Evolutionary conservation across 1,140 invertebrate species (phyloP).

Genomic region (Stegodyphus mimosarum): DNA sequence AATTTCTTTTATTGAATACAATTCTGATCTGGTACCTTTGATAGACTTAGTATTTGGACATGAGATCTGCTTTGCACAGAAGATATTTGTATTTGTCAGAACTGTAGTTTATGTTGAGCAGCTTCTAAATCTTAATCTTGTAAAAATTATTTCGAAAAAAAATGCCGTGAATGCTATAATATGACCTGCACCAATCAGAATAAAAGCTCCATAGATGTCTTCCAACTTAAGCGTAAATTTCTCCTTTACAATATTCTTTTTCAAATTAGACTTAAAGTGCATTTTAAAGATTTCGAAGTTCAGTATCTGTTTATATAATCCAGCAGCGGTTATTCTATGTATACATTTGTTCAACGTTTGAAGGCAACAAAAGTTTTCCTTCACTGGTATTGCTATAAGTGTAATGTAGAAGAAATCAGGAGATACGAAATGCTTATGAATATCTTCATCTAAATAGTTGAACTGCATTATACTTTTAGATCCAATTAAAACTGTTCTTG

Average conservation of each 20-base stretch:
- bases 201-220: conserved; percentile 4
- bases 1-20: too few species aligned
- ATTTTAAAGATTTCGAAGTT: neutral
- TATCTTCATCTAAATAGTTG: conserved; percentile 4
- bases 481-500: conserved; percentile 4
- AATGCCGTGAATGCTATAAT: neutral
- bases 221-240: neutral
- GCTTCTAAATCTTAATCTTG: too few species aligned
- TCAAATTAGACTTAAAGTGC: neutral
- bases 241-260: neutral
- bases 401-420: conserved; percentile 9
- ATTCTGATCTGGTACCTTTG: too few species aligned
- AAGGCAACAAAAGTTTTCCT: conserved; percentile 2
- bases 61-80: too few species aligned
- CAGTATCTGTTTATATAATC: conserved; percentile 11
- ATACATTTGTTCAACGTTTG: conserved; percentile 5
- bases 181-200: neutral
- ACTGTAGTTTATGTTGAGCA: too few species aligned
- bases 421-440: neutral
- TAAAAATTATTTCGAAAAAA: neutral
- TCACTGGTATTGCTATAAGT: conserved; percentile 7
- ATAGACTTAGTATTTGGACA: too few species aligned
- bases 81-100: too few species aligned
- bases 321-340: neutral
- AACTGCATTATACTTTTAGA: neutral